Evolutionary conservation across 35 echinoderm and acorn worm species (phyloP).

Genomic region (Heliocidaris tuberculata): DNA sequence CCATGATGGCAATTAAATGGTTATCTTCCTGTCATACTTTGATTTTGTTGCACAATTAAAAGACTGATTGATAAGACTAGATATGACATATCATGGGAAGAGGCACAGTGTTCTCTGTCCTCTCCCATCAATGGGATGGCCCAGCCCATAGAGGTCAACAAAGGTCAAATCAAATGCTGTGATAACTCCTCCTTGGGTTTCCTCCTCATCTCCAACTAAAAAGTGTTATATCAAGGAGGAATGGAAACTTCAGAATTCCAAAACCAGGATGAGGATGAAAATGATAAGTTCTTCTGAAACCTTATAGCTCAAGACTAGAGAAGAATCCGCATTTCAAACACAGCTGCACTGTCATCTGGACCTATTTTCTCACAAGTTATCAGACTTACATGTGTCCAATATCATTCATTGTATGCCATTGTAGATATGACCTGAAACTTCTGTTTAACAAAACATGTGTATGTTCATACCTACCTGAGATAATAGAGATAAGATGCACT

Average conservation of each 20-base stretch:
- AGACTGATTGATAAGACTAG: not conserved
- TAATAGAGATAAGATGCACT: too few species aligned
- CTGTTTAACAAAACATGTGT: not conserved
- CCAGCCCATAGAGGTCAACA: slow-evolving; percentile 26
- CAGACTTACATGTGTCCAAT: not conserved
- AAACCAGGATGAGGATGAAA: not conserved
- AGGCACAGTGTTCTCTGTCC: not conserved
- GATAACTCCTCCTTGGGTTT: slow-evolving; percentile 24
- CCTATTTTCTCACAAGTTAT: not conserved
- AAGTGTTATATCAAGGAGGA: not conserved
- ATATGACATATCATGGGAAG: not conserved
- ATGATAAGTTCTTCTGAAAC: not conserved
- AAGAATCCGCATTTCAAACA: not conserved
- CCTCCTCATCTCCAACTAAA: not conserved
- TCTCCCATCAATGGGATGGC: slow-evolving; percentile 44
- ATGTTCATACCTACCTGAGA: too few species aligned
- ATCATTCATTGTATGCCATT: not conserved
- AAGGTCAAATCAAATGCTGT: slow-evolving; percentile 36
- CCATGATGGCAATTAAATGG: too few species aligned
- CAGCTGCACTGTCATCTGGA: slow-evolving; percentile 1
- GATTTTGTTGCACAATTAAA: not conserved
- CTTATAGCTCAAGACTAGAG: not conserved
- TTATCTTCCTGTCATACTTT: not conserved
- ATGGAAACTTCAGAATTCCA: not conserved
- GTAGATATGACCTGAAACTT: not conserved